Percentiles rank a stretch among this genome's conserved stretches.
Evolutionary conservation across 2,888 invertebrate genomes (phyloP).

Genomic region (Lomographa bimaculata): DNA sequence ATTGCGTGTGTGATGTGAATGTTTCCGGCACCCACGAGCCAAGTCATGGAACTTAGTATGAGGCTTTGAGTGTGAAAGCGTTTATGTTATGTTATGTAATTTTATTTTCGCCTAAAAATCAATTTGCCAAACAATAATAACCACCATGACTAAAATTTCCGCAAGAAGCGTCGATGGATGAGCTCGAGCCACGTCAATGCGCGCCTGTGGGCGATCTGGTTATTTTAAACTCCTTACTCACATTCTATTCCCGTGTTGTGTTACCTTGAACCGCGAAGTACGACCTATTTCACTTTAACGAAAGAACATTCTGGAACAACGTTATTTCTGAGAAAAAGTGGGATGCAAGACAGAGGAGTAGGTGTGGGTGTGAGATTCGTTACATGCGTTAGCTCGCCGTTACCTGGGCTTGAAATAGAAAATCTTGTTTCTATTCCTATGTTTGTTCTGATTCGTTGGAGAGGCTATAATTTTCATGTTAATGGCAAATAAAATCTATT

Average conservation of each 20-base stretch:
- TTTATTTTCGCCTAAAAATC: no score
- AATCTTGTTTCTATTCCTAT: no score
- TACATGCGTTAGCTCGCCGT: conserved; percentile 16
- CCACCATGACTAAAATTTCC: conserved; percentile 32
- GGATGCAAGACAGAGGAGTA: conserved; percentile 23
- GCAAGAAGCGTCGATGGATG: conserved; percentile 34
- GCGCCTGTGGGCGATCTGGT: conserved; percentile 45
- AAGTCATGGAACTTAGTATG: no score
- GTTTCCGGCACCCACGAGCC: no score
- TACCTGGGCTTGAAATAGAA: conserved; percentile 14
- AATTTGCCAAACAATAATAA: conserved; percentile 8
- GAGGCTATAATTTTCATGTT: conserved; percentile 1
- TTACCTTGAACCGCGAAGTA: conserved; percentile 74
- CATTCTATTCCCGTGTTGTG: conserved; percentile 61
- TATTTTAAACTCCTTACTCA: conserved; percentile 72
- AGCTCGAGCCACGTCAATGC: conserved; percentile 34
- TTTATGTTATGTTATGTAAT: no score
- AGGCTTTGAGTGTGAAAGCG: no score
- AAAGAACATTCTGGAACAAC: conserved; percentile 54
- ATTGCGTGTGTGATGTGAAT: no score
- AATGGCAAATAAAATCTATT: neutral
- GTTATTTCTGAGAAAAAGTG: conserved; percentile 24
- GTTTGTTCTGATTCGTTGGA: conserved; percentile 4
- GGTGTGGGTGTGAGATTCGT: conserved; percentile 17
- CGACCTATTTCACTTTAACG: conserved; percentile 70